phyloP scores from a whole-genome alignment of 1,140 invertebrate genomes.

The Drosophila mojavensis region DNA sequence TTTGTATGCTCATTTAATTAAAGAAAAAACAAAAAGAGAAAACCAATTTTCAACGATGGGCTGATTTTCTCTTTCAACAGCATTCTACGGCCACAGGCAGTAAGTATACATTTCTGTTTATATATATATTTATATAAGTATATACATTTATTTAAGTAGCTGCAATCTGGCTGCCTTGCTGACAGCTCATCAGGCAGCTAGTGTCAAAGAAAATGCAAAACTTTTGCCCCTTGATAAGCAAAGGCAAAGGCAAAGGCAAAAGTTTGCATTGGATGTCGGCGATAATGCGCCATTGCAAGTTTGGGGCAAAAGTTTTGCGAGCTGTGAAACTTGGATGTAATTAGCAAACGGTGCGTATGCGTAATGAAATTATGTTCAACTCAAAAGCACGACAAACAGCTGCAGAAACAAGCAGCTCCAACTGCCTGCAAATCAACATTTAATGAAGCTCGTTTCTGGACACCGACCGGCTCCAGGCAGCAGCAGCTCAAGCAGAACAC shows the following conservation, averaged over 20 bases:
- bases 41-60: not conserved
- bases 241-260: conserved; percentile 30
- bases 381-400: conserved; percentile 10
- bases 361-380: conserved; percentile 36
- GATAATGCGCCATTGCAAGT: conserved; percentile 7
- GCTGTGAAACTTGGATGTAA: conserved; percentile 45
- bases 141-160: not conserved
- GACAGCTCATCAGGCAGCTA: conserved; percentile 33
- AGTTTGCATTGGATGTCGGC: conserved; percentile 34
- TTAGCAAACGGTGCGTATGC: conserved; percentile 67
- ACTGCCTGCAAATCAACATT: no score
- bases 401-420: no score
- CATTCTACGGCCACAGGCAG: conserved; percentile 1
- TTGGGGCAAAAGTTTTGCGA: conserved; percentile 10
- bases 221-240: conserved; percentile 32
- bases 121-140: not conserved
- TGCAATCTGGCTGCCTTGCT: not conserved
- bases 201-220: conserved; percentile 45
- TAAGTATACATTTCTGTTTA: conserved; percentile 35
- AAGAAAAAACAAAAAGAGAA: not conserved
- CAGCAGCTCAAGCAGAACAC: not conserved
- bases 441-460: not conserved
- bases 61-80: not conserved
- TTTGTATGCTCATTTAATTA: conserved; percentile 10
- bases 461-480: not conserved